phyloP scores from a whole-genome alignment of 1,140 invertebrate species.

The Zaprionus lachaisei region DNA sequence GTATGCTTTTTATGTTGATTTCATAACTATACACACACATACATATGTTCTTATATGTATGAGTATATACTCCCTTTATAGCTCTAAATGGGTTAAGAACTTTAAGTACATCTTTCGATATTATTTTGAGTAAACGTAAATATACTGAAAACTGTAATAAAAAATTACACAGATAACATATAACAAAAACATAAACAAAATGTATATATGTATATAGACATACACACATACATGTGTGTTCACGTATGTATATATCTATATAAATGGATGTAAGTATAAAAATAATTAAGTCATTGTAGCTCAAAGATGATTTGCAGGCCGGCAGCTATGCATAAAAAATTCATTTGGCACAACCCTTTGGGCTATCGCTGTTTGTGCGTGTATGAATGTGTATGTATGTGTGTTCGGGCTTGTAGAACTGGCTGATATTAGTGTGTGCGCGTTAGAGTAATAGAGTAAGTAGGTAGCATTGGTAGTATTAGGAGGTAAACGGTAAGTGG shows the following conservation, averaged over 20 bases:
- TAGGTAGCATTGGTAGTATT: neutral
- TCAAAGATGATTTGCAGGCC: conserved; percentile 22
- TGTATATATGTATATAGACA: conserved; percentile 17
- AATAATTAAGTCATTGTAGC: conserved; percentile 44
- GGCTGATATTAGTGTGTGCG: neutral
- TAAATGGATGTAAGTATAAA: conserved; percentile 14
- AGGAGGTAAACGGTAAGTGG: neutral
- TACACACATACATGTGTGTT: conserved; percentile 10
- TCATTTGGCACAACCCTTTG: conserved; percentile 26
- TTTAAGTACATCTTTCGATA: neutral
- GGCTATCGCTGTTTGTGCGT: conserved; percentile 12
- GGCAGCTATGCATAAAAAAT: conserved; percentile 30
- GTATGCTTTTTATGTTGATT: neutral
- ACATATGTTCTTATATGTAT: conserved; percentile 1
- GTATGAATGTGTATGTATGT: conserved; percentile 15
- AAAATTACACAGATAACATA: conserved; percentile 10
- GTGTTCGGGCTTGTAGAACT: conserved; percentile 2
- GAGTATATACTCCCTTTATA: neutral
- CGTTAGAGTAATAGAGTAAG: conserved; percentile 9
- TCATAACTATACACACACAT: neutral
- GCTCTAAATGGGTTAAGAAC: neutral
- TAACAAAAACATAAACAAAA: conserved; percentile 14
- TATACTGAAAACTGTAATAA: conserved; percentile 5
- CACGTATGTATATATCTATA: conserved; percentile 13
- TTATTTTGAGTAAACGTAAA: neutral